Evolutionary conservation across 2,888 invertebrate species (phyloP), one percentile per base, ranked within the genome.

Genomic region (Drosophila neonasuta): DNA sequence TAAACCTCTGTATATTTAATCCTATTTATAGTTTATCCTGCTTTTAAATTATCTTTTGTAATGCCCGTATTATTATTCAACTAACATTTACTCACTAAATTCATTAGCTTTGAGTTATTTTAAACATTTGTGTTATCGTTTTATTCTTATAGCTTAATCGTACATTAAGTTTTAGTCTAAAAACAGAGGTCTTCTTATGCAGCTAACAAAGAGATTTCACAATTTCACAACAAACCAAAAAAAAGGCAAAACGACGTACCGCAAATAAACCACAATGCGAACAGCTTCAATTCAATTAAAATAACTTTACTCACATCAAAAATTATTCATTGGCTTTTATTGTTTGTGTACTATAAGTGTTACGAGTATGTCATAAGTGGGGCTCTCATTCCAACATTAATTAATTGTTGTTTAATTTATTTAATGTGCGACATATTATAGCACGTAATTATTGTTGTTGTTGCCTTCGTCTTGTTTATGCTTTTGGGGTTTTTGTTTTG

Each of bases 31-130:
- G 59, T 59, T 49, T 57, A 58, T 57, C 20, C 55, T 57, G 45
- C 51, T 36, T 30, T 54, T 50, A 36, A 36, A 51, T 42, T 44
- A 20, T 66, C 9, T 45, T 30, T 49, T 63, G 62, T 59, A 11
- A 39, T 70, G 46, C 51, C 56, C 51, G 42, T 57, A 64, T 65
- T 71, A 49, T 54, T 77, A 61, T 73, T 64, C 71, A 73, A 83
- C 86, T 80, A 79, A 82, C 75, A 76, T 72, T 68, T 76, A 78
- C 64, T 49, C 57, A 69, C 69, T 80, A 77, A 65, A 67, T 71
- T 69, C 42, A 58, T 71, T 55, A 57, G 65, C 58, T 67, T 71
- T 60, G 67, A 67, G 15, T 67, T 65, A 60, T 58, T 68, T 64
- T 74, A 59, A 57, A 58, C 57, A 64, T 62, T 51, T 63, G 64